A percentile compares a stretch with the other conserved stretches of the same genome.
phyloP scores from a whole-genome alignment of 2,888 invertebrate species.

The Metallyticus violacea region DNA sequence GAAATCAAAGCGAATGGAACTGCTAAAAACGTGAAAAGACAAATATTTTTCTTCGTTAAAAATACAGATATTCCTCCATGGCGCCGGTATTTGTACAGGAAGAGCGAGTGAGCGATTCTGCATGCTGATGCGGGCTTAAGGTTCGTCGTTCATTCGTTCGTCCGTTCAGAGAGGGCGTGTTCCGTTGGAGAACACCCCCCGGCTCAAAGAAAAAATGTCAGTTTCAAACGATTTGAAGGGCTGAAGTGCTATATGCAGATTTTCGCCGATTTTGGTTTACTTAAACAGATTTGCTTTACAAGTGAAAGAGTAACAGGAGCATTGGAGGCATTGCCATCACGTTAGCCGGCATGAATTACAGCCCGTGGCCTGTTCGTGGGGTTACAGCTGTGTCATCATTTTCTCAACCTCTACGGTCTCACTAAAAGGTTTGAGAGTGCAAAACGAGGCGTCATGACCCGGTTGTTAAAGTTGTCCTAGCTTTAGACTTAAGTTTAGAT shows the following conservation, averaged over 20 bases:
- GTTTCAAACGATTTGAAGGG: background rate
- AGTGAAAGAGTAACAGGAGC: no score
- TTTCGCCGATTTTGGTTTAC: background rate
- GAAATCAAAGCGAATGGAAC: background rate
- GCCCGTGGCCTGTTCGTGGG: no score
- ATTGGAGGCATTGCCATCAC: no score
- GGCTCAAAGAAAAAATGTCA: background rate
- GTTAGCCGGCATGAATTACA: no score
- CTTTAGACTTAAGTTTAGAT: no score
- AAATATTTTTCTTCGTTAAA: background rate
- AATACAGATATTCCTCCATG: background rate
- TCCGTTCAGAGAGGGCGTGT: no score
- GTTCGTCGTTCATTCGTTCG: background rate
- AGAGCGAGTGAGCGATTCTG: background rate
- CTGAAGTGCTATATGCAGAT: background rate
- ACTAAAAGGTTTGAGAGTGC: no score
- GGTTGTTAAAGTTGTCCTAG: no score
- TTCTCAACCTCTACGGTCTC: no score
- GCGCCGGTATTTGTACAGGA: background rate
- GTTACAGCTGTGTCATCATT: no score
- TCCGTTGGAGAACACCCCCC: background rate
- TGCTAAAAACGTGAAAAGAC: background rate
- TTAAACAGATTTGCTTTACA: background rate
- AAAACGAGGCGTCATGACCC: no score
- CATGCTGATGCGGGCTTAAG: background rate